Conservation (phyloP, 1,140 invertebrate genomes). For the Leguminivora glycinivorella region DNA sequence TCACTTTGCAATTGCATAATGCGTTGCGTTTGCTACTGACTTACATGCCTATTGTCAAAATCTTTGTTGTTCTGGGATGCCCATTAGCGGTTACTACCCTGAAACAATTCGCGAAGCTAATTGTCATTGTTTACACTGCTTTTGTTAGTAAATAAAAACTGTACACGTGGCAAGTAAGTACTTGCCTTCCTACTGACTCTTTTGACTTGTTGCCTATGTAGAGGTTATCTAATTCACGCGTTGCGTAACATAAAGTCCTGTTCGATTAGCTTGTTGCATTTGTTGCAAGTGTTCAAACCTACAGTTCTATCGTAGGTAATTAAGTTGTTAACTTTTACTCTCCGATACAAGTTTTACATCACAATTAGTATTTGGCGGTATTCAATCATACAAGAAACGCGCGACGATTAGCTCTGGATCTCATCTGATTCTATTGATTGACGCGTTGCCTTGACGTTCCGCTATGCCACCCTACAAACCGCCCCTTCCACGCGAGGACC, state of each 20-base stretch:
- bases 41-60: slow-evolving; percentile 10
- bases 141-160: not conserved
- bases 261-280: not conserved
- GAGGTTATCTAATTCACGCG: slow-evolving; percentile 3
- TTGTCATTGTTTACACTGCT: not conserved
- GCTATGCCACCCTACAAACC: slow-evolving; percentile 67
- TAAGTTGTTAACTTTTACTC: not conserved
- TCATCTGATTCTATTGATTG: slow-evolving; percentile 76
- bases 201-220: not conserved
- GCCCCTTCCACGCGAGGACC: slow-evolving; percentile 71
- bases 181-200: not conserved
- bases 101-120: not conserved
- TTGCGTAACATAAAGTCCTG: not conserved
- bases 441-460: slow-evolving; percentile 63
- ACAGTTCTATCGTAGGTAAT: not conserved
- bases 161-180: not conserved
- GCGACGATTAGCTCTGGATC: slow-evolving; percentile 54
- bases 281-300: not conserved
- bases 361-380: not conserved
- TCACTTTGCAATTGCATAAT: slow-evolving; percentile 21
- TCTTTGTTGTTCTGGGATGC: not conserved
- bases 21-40: not conserved
- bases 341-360: not conserved
- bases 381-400: slow-evolving; percentile 10
- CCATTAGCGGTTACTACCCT: not conserved